Base-by-base conservation (phyloP, 1,140 invertebrate species). In the Zaprionus tsacasi region DNA sequence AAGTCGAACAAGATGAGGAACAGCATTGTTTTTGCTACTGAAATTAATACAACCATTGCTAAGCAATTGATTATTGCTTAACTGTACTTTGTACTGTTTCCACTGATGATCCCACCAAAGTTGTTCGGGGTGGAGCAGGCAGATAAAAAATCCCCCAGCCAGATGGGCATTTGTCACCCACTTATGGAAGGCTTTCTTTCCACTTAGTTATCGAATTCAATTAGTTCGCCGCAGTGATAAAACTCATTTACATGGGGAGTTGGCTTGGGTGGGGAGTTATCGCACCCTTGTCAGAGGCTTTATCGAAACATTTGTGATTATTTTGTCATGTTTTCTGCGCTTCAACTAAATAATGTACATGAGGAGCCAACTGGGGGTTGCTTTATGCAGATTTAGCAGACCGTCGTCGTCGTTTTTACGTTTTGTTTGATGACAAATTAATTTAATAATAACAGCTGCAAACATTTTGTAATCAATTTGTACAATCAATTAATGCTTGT, bases 381-480 rank as follows among this genome's bases (percentile, higher is more conserved):
- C 70, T 88, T 87, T 88, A 87, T 87, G 83, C 83, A 88, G 83
- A 87, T 88, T 87, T 88, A 21, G 55, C 21, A 43, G 38, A 55
- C 50, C 40, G 54, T 72, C 52, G 63, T 67, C 40, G 57, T 72
- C 52, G 63, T 67, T 69, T 69, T 48, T 33, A 43, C 43, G 60
- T 72, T 86, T 88, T 87, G 82, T 88, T 87, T 87, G 83, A 87
- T 82, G 70, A 87, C 83, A 87, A 83, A 87, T 87, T 87, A 87
- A 87, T 87, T 87, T 88, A 78, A 87, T 89, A 88, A 87, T 87
- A 87, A 87, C 83, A 87, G 85, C 83, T 87, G 83, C 85, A 68
- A 83, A 89, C 83, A 87, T 87, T 83, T 87, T 72, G 85, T 87
- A 88, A 87, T 87, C 83, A 87, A 83, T 72, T 80, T 75, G 75